Percentiles rank a stretch among this genome's conserved stretches.
phyloP scores from a whole-genome alignment of 2,888 invertebrate species.

The Eupithecia tripunctaria region DNA sequence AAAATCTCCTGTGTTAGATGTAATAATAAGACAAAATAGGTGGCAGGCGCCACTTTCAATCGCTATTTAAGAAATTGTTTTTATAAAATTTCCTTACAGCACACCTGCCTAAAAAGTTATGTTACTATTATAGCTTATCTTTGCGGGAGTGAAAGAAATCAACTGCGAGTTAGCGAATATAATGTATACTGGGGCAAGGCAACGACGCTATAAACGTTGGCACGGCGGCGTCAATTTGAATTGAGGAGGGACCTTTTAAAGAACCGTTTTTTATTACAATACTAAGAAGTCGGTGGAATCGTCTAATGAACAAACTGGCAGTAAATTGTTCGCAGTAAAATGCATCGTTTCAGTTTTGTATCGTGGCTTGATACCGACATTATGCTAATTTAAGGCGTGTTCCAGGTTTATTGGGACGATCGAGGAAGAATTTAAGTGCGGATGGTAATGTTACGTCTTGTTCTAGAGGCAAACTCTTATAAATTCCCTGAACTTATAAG shows the following conservation, averaged over 20 bases:
- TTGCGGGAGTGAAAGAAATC: background rate
- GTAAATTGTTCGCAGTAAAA: conserved; percentile 37
- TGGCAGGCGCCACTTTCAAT: too few relatives aligned
- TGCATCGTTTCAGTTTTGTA: conserved; percentile 26
- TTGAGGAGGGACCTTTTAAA: conserved; percentile 29
- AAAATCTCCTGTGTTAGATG: too few relatives aligned
- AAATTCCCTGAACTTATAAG: conserved; percentile 2
- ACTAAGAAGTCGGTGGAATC: conserved; percentile 29
- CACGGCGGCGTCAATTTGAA: conserved; percentile 30
- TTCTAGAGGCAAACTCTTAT: too few relatives aligned
- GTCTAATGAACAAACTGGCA: conserved; percentile 34
- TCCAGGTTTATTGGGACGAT: conserved; percentile 22
- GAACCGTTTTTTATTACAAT: conserved; percentile 31
- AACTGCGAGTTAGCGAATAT: background rate
- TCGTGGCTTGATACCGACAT: conserved; percentile 14
- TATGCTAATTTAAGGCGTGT: conserved; percentile 26
- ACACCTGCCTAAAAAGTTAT: background rate
- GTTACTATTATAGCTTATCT: background rate
- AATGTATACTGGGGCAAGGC: conserved; percentile 20
- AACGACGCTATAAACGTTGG: conserved; percentile 26
- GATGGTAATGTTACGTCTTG: conserved; percentile 17
- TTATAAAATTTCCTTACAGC: background rate
- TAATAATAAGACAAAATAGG: too few relatives aligned
- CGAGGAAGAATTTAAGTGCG: conserved; percentile 10
- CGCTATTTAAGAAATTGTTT: too few relatives aligned